A percentile compares a stretch with the other conserved stretches of the same genome.
Conservation (phyloP, 2,113 vertebrate species). For the Trematocara marginatum region DNA sequence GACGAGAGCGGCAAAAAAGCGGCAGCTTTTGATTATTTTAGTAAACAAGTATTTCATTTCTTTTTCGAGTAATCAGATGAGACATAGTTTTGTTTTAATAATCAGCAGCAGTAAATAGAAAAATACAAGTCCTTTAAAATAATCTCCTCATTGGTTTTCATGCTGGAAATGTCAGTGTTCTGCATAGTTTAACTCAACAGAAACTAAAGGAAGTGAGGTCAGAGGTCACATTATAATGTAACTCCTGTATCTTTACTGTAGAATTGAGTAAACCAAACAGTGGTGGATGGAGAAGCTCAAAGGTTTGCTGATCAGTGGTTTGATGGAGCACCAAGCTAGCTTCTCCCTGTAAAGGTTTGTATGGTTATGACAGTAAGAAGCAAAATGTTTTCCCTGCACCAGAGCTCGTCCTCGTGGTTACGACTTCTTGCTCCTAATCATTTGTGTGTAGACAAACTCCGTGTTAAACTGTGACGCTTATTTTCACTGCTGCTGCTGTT, state of each 20-base stretch:
- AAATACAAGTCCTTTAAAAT: background rate
- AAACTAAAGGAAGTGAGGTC: background rate
- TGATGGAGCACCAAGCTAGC: background rate
- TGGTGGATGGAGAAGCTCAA: background rate
- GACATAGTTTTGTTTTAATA: background rate
- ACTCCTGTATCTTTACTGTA: background rate
- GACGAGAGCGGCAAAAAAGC: background rate
- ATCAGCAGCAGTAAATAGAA: background rate
- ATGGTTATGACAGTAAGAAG: background rate
- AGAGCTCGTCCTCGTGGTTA: background rate
- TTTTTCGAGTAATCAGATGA: background rate
- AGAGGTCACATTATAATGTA: background rate
- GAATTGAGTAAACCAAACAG: accelerated
- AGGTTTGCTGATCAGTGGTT: background rate
- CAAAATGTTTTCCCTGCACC: background rate
- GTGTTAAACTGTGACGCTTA: background rate
- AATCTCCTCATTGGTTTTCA: background rate
- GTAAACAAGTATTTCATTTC: background rate
- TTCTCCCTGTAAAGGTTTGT: background rate
- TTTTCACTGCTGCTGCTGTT: background rate
- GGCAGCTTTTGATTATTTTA: accelerated
- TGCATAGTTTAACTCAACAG: background rate
- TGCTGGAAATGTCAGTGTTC: background rate
- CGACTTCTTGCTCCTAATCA: background rate
- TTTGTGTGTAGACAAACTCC: background rate